These are phyloP conservation scores for Microcebus lehilahytsara DNA, from an alignment of 2,113 vertebrate genomes.

Conservation along the genomic window DNA sequence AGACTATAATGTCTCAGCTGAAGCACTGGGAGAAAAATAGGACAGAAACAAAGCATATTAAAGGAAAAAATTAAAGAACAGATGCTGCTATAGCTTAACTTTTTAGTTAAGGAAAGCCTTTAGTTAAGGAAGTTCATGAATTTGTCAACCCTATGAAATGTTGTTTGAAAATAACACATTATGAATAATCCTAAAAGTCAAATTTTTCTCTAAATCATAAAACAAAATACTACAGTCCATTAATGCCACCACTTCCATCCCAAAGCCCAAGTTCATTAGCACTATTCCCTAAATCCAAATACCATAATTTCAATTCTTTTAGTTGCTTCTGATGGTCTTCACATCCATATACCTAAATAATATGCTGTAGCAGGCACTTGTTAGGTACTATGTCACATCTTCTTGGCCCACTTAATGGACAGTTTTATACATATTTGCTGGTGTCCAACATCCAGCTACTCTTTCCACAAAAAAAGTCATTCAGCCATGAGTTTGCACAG, in stretches of 20 bases:
- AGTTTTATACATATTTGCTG: too few species aligned
- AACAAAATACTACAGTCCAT: not conserved
- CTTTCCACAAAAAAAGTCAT: not conserved
- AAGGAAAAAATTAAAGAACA: slow-evolving; percentile 39
- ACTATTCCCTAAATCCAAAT: not conserved
- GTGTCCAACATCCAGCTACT: not conserved
- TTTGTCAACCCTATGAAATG: not conserved
- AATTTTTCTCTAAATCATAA: not conserved
- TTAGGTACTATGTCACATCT: not conserved
- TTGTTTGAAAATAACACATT: not conserved
- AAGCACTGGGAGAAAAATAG: slow-evolving; percentile 34
- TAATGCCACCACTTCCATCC: not conserved
- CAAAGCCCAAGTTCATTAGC: not conserved
- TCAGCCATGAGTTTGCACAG: not conserved
- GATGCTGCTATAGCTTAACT: not conserved
- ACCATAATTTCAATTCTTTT: not conserved
- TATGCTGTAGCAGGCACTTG: not conserved
- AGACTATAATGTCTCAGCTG: not conserved
- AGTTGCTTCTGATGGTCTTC: not conserved
- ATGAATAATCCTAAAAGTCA: not conserved
- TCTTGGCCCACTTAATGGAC: not conserved
- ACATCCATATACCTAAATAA: not conserved
- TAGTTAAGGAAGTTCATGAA: not conserved
- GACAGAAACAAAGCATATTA: not conserved
- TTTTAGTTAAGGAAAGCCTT: not conserved